Evolutionary conservation across 2,888 invertebrate species (phyloP), one percentile per base, ranked within the genome.

Genomic region (Aradus depressus): DNA sequence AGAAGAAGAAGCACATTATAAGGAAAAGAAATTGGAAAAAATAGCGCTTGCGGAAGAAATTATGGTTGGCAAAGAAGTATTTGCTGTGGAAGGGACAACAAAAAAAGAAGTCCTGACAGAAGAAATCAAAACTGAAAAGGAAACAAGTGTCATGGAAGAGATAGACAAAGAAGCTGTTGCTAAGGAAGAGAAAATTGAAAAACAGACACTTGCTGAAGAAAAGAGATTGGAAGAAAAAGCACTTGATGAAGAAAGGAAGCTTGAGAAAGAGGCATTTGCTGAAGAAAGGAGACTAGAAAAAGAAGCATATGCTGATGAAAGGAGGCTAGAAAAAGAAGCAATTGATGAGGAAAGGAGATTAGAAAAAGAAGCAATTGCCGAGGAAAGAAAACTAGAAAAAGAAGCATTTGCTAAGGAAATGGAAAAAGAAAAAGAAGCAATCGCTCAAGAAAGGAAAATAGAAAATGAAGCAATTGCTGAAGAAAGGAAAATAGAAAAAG

Each of bases 231-330:
- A 38, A 4, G 44, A 26, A 25, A 10, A 28, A 14, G 31, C 21
- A 16, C 21, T 26, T 6, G 4, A 14, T 31, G 18, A 3, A 3
- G 12, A 16, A 31, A 44, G 34, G 34, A 34, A 14, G 14, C 34
- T 16, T 16, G 14, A 18, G 18, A 34, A 34, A 44, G 39, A 39
- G 21, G n/a, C 18, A 39, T 12, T 8, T 8, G 6, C 16, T 39
- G 39, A 39, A 39, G 50, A 22, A 10, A 45, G 19, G 22, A 35
- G 19, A 50, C 1, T 26, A 4, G 51, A 50, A n/a, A 26, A 35
- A 21, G 34, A n/a, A 5, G 16, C 41, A 41, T 18, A 49, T 14
- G 10, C 22, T 34, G 38, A 48, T 14, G 34, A 45, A 34, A 12
- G 16, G 4, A 34, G 34, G 10, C 19, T 19, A 8, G 12, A 21